Evolutionary conservation across 1,140 invertebrate species (phyloP), one percentile per base, ranked within the genome.

Genomic region (Lepeophtheirus salmonis): DNA sequence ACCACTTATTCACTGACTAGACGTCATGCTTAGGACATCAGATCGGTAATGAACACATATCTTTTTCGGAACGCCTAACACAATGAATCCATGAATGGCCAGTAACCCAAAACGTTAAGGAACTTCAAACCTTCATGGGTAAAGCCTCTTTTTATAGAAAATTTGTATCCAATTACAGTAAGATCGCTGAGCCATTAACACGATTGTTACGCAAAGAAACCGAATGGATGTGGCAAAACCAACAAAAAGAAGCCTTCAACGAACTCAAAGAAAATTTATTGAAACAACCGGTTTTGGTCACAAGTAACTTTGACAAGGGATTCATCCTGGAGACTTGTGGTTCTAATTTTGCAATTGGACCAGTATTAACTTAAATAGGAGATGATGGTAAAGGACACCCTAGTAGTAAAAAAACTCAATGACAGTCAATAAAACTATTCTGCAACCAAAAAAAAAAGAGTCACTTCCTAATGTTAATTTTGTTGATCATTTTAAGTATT

Each of bases 401-500:
- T n/a, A 54, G 52, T n/a, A 4, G n/a, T n/a, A 20, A 20, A 24
- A 24, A 54, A 20, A 2, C 52, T 54, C 2, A 54, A 54, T 24
- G 21, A 18, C n/a, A 20, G 18, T 2, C 18, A 54, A 13, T 20
- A 24, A 21, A n/a, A 54, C n/a, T 54, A 54, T 13, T 24, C 3
- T 21, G 52, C 23, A 24, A 54, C 52, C 4, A 54, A 54, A 24
- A 54, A n/a, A n/a, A n/a, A n/a, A 54, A 54, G 52, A 54, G 21
- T 24, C 21, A 12, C 16, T 54, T 20, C 14, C 52, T 16, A 24
- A 16, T 1, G 18, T 21, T 16, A 20, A 18, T 24, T 54, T 54
- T 17, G 52, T 54, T 2, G 22, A 54, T n/a, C 52, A 54, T 54
- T 54, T 54, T 24, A 3, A 24, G 13, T 54, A 54, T 17, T 54